Evolutionary conservation across 1,140 invertebrate genomes (phyloP).

Genomic region (Sitodiplosis mosellana): DNA sequence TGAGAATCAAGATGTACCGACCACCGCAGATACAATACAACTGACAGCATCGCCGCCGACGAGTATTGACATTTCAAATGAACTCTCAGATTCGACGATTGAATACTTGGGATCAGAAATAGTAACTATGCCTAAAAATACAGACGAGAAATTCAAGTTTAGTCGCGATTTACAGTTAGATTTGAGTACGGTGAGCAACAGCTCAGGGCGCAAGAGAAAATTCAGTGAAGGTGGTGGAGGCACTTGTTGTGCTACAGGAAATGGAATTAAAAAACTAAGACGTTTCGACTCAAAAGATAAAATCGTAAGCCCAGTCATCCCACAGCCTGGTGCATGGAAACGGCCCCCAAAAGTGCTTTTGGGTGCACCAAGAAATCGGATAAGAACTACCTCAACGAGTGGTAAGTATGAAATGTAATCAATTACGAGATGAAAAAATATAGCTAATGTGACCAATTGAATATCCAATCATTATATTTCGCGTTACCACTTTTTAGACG

Average conservation of each 20-base stretch:
- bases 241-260: conserved; percentile 10
- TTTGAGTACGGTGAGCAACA: conserved; percentile 6
- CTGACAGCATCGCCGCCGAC: too few species aligned
- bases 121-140: too few species aligned
- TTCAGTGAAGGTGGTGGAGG: conserved; percentile 23
- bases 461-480: neutral
- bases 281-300: conserved; percentile 59
- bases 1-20: too few species aligned
- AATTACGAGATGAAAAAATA: too few species aligned
- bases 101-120: too few species aligned
- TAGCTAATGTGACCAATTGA: too few species aligned
- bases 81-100: too few species aligned
- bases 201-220: conserved; percentile 26
- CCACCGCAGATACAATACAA: too few species aligned
- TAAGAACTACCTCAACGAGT: conserved; percentile 7
- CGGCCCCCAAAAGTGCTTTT: conserved; percentile 19
- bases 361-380: conserved; percentile 18
- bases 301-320: conserved; percentile 82
- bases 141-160: too few species aligned
- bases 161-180: too few species aligned
- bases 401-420: too few species aligned
- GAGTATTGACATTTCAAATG: too few species aligned
- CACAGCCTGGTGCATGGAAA: conserved; percentile 68
- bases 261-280: conserved; percentile 37
- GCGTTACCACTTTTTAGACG: neutral